Base-by-base conservation (phyloP, 2,797 vertebrate genomes). In the Brotula barbata region DNA sequence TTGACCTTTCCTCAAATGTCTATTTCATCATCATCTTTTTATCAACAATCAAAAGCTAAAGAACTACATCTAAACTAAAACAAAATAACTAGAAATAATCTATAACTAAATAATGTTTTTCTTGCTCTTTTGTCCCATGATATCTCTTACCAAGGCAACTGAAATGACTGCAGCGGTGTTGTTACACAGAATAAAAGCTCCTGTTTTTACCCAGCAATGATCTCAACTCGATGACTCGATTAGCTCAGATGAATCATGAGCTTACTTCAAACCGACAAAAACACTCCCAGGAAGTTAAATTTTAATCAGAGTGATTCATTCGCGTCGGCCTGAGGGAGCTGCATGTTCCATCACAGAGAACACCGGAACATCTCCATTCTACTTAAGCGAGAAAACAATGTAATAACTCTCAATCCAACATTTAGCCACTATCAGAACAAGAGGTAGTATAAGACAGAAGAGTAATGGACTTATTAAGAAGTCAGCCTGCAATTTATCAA, bases 231-330 rank as follows among this genome's bases (percentile, higher is more conserved):
- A 72, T 52, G 73, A 75, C 64, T 65, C 54, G 55, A 83, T 78
- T 66, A 78, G 51, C 36, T 42, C 19, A 17, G 55, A 69, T 77
- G 73, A 85, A 78, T 78, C 64, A 77, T 67, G 50, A 55, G 65
- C 64, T 59, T 60, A 22, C 67, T 68, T 66, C 42, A 69, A 67
- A 62, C 63, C 65, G 71, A 83, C 70, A 81, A 80, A 77, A 82
- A 70, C 50, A 65, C 66, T 71, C 53, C 51, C 9, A 5, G 58
- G 44, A 80, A 4, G 44, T 33, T 36, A 37, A 63, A 68, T 67
- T 71, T 67, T 46, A 78, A 78, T 71, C 57, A 31, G 56, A 66
- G 53, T 52, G 70, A 73, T 80, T 77, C 21, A 64, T 76, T 48
- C 22, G 8, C 25, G 23, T 68, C 28, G 1, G 36, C 13, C 13